Conservation (phyloP, 2,113 vertebrate species). For the Oreochromis tanganicae region DNA sequence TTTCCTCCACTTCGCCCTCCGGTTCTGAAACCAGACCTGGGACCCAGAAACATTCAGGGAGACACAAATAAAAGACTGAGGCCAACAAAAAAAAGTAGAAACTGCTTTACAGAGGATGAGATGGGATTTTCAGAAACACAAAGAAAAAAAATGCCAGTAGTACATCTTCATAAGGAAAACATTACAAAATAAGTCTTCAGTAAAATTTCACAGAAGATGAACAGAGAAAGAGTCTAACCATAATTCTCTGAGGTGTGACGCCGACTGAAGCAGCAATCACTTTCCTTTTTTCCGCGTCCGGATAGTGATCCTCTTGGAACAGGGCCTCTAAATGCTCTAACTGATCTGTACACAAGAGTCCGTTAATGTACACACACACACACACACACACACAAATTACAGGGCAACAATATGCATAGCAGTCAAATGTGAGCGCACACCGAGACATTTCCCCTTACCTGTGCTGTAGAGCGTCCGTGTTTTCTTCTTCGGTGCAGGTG, state of each 20-base stretch:
- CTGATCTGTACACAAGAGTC: constrained; percentile 75
- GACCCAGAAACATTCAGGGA: not conserved
- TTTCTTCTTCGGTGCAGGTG: constrained; percentile 79
- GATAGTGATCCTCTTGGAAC: constrained; percentile 93
- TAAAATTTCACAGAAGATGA: not conserved
- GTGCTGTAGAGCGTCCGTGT: constrained; percentile 84
- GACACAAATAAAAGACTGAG: not conserved
- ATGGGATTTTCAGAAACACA: not conserved
- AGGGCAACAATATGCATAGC: not conserved
- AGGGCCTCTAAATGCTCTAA: constrained; percentile 82
- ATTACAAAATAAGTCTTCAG: not conserved
- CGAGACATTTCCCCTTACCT: constrained; percentile 64
- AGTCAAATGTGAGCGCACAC: not conserved
- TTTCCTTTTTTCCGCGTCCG: constrained; percentile 84
- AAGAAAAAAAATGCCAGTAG: not conserved
- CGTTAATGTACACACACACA: not conserved
- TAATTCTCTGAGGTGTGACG: constrained; percentile 88
- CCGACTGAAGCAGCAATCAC: constrained; percentile 84
- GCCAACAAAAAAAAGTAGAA: not conserved
- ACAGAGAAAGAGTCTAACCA: constrained; percentile 71
- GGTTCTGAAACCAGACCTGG: constrained; percentile 98
- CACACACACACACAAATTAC: not conserved
- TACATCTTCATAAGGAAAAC: not conserved
- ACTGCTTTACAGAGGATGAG: not conserved
- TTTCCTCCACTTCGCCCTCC: constrained; percentile 91